These are phyloP conservation scores for Maccullochella peelii DNA, from an alignment of 2,113 vertebrate genomes.

Conservation along the genomic window DNA sequence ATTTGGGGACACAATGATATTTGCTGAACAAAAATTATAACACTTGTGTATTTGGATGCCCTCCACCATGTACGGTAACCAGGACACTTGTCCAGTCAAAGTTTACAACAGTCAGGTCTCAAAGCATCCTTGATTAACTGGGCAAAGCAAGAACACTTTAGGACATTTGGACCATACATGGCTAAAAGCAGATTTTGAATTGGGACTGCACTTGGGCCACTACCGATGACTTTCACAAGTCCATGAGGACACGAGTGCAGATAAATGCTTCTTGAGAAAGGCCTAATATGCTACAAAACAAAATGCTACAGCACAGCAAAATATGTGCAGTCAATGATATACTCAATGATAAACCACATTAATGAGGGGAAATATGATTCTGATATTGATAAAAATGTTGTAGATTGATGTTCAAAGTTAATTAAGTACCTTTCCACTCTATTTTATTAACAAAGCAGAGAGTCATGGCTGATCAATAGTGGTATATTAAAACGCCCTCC, in stretches of 20 bases:
- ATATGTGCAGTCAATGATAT: neutral
- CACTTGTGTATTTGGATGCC: neutral
- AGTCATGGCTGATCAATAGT: slow-evolving; percentile 31
- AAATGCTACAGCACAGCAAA: neutral
- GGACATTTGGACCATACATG: neutral
- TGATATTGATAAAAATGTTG: slow-evolving; percentile 33
- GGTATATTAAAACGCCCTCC: slow-evolving; percentile 31
- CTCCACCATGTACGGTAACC: neutral
- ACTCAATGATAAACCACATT: neutral
- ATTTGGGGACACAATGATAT: too few species aligned
- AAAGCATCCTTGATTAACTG: neutral
- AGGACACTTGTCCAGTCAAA: neutral
- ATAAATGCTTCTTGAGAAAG: neutral
- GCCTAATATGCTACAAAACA: neutral
- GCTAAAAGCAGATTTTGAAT: neutral
- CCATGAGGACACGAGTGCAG: neutral
- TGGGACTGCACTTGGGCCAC: too few species aligned
- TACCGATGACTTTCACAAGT: neutral
- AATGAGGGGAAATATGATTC: slow-evolving; percentile 11
- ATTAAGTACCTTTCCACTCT: slow-evolving; percentile 12
- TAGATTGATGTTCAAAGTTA: slow-evolving; percentile 39
- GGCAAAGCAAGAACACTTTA: neutral
- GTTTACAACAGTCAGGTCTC: neutral
- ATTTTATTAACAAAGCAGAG: slow-evolving; percentile 19
- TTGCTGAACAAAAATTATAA: neutral